These are phyloP conservation scores for Camarhynchus parvulus DNA, from an alignment of 2,113 vertebrate species.

Conservation along the genomic window DNA sequence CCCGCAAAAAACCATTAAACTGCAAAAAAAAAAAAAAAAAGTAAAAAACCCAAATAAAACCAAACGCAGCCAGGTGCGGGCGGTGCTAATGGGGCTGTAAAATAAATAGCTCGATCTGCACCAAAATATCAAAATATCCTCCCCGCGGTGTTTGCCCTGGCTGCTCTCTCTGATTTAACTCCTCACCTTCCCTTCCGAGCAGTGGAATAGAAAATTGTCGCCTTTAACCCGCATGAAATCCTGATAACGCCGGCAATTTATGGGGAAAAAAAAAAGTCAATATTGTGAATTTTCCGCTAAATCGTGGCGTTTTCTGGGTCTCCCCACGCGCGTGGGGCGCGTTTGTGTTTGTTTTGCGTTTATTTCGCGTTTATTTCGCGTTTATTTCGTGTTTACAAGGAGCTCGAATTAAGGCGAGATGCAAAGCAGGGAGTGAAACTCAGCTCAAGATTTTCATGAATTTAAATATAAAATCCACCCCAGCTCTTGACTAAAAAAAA, in stretches of 20 bases:
- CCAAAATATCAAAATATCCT: slow-evolving; percentile 18
- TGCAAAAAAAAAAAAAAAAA: no score
- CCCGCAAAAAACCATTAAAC: not conserved
- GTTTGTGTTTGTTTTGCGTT: not conserved
- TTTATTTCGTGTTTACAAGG: not conserved
- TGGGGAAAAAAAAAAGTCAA: not conserved
- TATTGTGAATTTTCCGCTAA: not conserved
- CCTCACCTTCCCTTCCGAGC: not conserved
- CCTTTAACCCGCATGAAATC: not conserved
- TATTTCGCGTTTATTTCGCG: not conserved
- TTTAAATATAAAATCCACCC: not conserved
- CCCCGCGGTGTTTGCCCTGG: not conserved
- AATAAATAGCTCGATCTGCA: slow-evolving; percentile 7
- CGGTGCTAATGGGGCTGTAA: not conserved
- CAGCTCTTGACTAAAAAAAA: not conserved
- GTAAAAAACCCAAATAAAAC: not conserved
- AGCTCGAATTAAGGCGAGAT: not conserved
- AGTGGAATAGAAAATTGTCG: not conserved
- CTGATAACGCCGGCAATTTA: not conserved
- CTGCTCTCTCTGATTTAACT: not conserved
- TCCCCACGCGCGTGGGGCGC: not conserved
- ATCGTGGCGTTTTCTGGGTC: not conserved
- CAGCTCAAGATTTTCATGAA: not conserved
- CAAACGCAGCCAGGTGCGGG: not conserved
- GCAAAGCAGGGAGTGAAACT: not conserved